A percentile compares a stretch with the other conserved stretches of the same genome.
Evolutionary conservation across 2,113 vertebrate genomes (phyloP).

Genomic region (Paramisgurnus dabryanus): DNA sequence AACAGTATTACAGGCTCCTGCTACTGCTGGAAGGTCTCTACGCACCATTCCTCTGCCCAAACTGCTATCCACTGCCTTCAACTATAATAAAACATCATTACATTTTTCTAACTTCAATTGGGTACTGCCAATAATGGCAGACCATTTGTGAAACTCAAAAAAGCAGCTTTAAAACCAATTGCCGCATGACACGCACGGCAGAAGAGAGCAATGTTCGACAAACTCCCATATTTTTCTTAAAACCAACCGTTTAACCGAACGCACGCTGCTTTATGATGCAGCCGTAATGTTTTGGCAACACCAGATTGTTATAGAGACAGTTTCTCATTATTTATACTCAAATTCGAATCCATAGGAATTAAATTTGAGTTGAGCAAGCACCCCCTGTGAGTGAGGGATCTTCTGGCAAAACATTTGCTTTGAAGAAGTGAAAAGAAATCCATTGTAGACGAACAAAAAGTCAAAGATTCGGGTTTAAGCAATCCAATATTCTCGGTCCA

Average conservation of each 20-base stretch:
- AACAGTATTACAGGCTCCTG: neutral
- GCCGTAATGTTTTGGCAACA: conserved; percentile 26
- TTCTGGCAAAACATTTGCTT: conserved; percentile 29
- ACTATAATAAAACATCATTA: conserved; percentile 26
- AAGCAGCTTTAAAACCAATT: conserved; percentile 12
- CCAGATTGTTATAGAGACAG: conserved; percentile 24
- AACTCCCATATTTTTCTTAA: neutral
- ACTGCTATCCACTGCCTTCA: conserved; percentile 2
- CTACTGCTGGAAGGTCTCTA: neutral
- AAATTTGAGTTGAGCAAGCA: neutral
- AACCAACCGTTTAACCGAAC: conserved; percentile 11
- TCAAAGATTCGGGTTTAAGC: conserved; percentile 7
- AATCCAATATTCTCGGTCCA: neutral
- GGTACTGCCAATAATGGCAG: neutral
- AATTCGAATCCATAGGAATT: neutral
- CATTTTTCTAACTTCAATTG: conserved; percentile 8
- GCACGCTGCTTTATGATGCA: conserved; percentile 10
- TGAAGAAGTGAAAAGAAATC: conserved; percentile 30
- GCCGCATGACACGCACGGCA: conserved; percentile 8
- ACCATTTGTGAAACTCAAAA: conserved; percentile 19
- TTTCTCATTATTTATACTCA: conserved; percentile 4
- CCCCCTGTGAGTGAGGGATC: conserved; percentile 2
- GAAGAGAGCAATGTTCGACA: neutral
- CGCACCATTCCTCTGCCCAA: neutral
- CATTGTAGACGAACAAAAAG: conserved; percentile 22